Evolutionary conservation across 2,888 invertebrate species (phyloP).

Genomic region (Nomada fabriciana): DNA sequence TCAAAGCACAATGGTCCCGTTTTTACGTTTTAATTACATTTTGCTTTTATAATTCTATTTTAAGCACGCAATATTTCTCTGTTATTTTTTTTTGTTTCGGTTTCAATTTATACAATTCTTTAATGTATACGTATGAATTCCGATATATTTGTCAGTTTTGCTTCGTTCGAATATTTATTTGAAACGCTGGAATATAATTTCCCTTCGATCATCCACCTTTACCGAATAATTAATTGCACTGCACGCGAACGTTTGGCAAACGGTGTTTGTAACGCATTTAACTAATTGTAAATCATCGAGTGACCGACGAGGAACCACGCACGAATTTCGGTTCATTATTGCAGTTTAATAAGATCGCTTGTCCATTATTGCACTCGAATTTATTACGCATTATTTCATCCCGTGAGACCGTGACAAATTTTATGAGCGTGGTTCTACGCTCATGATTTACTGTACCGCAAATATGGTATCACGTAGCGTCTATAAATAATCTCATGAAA

Average conservation of each 20-base stretch:
- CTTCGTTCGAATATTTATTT: no score
- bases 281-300: neutral
- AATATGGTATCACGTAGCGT: constrained; percentile 53
- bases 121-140: no score
- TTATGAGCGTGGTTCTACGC: constrained; percentile 43
- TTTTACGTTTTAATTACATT: no score
- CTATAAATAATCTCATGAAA: constrained; percentile 54
- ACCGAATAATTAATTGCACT: neutral
- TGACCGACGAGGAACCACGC: neutral
- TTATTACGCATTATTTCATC: constrained; percentile 47
- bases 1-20: no score
- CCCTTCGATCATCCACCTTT: no score
- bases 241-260: neutral
- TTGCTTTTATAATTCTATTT: no score
- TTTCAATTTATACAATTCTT: no score
- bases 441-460: constrained; percentile 50
- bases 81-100: no score
- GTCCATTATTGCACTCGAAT: constrained; percentile 46
- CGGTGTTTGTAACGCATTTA: neutral
- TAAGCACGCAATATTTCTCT: no score
- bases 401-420: constrained; percentile 49
- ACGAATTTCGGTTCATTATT: constrained; percentile 38
- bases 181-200: no score
- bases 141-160: no score
- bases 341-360: constrained; percentile 48